A percentile compares a stretch with the other conserved stretches of the same genome.
These are phyloP conservation scores for Perca flavescens DNA, from an alignment of 2,113 vertebrate species.

Conservation along the genomic window DNA sequence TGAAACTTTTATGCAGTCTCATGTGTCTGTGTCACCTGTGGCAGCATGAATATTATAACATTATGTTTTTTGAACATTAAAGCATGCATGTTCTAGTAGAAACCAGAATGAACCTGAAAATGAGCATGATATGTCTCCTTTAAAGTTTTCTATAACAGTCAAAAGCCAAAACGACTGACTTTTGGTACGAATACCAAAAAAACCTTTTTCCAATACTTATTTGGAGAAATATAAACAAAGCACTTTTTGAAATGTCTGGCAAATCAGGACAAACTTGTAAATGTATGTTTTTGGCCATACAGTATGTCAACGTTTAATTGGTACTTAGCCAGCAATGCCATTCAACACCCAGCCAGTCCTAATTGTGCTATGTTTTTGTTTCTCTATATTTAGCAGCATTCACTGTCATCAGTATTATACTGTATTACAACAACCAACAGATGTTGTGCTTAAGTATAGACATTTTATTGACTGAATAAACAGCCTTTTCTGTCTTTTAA, in stretches of 20 bases:
- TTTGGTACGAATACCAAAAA: background rate
- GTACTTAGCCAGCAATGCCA: background rate
- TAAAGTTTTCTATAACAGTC: background rate
- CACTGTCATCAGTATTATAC: background rate
- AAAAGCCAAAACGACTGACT: background rate
- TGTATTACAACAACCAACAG: background rate
- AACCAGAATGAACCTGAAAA: too few relatives aligned
- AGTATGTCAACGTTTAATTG: background rate
- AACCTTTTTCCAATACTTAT: background rate
- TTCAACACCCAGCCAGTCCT: background rate
- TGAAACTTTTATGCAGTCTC: slow-evolving; percentile 42
- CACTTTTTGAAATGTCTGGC: too few relatives aligned
- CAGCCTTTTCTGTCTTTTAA: background rate
- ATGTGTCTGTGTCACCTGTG: slow-evolving; percentile 46
- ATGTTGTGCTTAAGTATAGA: background rate
- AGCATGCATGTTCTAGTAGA: too few relatives aligned
- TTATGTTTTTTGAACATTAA: too few relatives aligned
- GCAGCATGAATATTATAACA: background rate
- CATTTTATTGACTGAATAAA: background rate
- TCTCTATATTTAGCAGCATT: background rate
- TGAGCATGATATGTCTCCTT: too few relatives aligned
- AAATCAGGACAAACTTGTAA: background rate
- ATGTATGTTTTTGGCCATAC: background rate
- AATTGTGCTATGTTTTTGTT: background rate
- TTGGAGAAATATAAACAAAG: too few relatives aligned